phyloP scores from a whole-genome alignment of 2,888 invertebrate genomes.

The Andricus quercusramuli region DNA sequence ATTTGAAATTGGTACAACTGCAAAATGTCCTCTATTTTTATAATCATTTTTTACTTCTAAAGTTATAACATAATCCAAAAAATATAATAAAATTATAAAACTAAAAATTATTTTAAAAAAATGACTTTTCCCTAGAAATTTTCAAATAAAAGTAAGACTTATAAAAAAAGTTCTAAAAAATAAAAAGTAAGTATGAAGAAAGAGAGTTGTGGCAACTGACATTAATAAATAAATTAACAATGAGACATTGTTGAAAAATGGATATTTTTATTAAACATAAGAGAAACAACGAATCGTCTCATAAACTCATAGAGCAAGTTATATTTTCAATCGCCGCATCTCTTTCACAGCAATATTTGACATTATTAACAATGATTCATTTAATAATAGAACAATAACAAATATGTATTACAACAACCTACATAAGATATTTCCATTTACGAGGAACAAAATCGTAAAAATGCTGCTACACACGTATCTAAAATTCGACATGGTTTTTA shows the following conservation, averaged over 20 bases:
- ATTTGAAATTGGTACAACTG: too few relatives aligned
- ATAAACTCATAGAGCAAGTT: slow-evolving; percentile 40
- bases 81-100: too few relatives aligned
- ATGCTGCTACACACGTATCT: slow-evolving; percentile 50
- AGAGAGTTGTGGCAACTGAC: background rate
- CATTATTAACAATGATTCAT: slow-evolving; percentile 29
- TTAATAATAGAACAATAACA: slow-evolving; percentile 39
- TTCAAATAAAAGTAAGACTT: too few relatives aligned
- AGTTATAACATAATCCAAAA: too few relatives aligned
- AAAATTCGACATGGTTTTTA: slow-evolving; percentile 41
- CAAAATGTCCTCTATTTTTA: too few relatives aligned
- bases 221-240: background rate
- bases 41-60: too few relatives aligned
- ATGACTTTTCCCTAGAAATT: too few relatives aligned
- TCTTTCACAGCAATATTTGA: slow-evolving; percentile 35
- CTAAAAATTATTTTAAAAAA: too few relatives aligned
- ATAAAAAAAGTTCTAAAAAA: too few relatives aligned
- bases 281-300: slow-evolving; percentile 34
- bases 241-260: slow-evolving; percentile 38
- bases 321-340: slow-evolving; percentile 26
- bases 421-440: slow-evolving; percentile 40
- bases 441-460: slow-evolving; percentile 66
- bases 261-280: slow-evolving; percentile 42
- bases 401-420: slow-evolving; percentile 42
- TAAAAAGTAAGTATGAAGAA: too few relatives aligned